Evolutionary conservation across 1,140 invertebrate species (phyloP).

Genomic region (Latrodectus geometricus): DNA sequence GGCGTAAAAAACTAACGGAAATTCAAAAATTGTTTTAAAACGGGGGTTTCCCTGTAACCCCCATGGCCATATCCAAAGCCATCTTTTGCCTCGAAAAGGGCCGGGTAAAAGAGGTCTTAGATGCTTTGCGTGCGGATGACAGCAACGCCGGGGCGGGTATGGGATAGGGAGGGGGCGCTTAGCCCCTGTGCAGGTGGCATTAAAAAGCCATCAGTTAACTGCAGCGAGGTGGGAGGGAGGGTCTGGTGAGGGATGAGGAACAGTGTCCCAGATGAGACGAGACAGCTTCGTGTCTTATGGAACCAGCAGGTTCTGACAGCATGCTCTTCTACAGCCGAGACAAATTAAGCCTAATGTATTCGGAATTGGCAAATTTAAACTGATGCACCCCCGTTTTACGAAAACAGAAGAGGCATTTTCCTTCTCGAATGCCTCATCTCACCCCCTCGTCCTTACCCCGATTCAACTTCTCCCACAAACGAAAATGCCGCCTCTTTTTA

Average conservation of each 20-base stretch:
- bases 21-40: conserved; percentile 47
- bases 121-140: conserved; percentile 51
- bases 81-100: conserved; percentile 21
- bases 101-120: conserved; percentile 48
- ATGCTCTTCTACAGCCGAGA: conserved; percentile 37
- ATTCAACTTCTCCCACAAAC: conserved; percentile 5
- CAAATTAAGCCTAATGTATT: conserved; percentile 63
- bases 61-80: conserved; percentile 13
- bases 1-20: neutral
- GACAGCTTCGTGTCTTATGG: conserved; percentile 45
- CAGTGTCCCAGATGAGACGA: conserved; percentile 49
- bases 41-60: conserved; percentile 16
- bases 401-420: conserved; percentile 51
- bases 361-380: conserved; percentile 61
- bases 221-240: conserved; percentile 7
- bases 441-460: neutral
- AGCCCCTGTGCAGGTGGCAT: conserved; percentile 57
- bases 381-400: conserved; percentile 52
- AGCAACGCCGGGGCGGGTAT: conserved; percentile 17
- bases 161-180: conserved; percentile 7
- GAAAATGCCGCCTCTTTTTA: conserved; percentile 9
- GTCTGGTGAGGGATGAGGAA: neutral
- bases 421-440: conserved; percentile 23
- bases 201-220: conserved; percentile 62
- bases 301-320: conserved; percentile 55